Evolutionary conservation across 2,113 vertebrate species (phyloP).

Genomic region (Empidonax traillii): DNA sequence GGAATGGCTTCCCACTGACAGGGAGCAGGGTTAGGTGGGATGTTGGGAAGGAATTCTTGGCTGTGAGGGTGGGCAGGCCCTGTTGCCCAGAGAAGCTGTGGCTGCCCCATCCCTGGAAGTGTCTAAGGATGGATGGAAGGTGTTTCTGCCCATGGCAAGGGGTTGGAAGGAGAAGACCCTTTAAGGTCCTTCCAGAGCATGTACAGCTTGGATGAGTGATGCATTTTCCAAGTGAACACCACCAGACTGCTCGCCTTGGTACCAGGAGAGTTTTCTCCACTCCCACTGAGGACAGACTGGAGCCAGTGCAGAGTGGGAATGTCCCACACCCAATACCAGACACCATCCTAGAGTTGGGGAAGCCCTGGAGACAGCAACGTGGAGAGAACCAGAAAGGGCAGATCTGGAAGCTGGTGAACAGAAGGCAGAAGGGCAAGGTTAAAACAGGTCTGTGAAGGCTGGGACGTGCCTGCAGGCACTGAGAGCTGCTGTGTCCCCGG

Average conservation of each 20-base stretch:
- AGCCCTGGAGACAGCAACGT: background rate
- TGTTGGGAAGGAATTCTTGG: background rate
- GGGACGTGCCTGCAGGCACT: slow-evolving; percentile 5
- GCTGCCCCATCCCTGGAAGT: background rate
- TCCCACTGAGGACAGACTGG: background rate
- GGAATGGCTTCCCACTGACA: background rate
- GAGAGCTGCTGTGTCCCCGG: background rate
- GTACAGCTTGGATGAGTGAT: background rate
- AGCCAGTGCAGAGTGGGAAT: background rate
- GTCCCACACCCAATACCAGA: background rate
- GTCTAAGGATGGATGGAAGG: background rate
- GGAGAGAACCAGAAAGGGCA: background rate
- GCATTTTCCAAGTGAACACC: background rate
- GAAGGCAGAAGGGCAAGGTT: slow-evolving; percentile 45
- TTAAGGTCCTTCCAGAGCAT: background rate
- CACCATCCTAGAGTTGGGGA: background rate
- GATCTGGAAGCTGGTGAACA: background rate
- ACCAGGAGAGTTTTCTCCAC: background rate
- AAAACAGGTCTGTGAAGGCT: background rate
- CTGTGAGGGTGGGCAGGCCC: background rate
- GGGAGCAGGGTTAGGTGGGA: background rate
- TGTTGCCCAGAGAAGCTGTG: background rate
- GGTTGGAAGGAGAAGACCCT: background rate
- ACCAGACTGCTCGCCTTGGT: background rate
- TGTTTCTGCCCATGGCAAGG: too few species aligned